phyloP scores from a whole-genome alignment of 1,140 invertebrate genomes.

The Zaprionus lachaisei region DNA sequence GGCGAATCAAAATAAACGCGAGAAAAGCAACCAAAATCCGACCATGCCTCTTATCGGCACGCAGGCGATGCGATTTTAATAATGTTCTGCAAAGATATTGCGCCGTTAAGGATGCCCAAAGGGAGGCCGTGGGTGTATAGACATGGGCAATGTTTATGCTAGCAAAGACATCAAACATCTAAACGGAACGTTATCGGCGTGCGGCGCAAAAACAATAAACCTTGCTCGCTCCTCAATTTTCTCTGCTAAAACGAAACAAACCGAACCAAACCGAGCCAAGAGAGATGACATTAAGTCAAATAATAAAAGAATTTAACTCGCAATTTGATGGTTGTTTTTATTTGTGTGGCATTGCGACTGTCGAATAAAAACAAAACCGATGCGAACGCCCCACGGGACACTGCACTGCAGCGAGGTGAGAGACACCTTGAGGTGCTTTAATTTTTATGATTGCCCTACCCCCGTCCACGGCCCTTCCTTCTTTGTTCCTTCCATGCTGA shows the following conservation, averaged over 20 bases:
- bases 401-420: slow-evolving; percentile 15
- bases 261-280: background rate
- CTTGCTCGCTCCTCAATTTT: slow-evolving; percentile 67
- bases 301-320: slow-evolving; percentile 83
- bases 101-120: slow-evolving; percentile 52
- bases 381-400: slow-evolving; percentile 19
- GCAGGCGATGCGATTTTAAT: slow-evolving; percentile 72
- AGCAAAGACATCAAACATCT: slow-evolving; percentile 67
- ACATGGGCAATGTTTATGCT: slow-evolving; percentile 62
- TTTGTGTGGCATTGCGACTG: slow-evolving; percentile 74
- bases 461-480: background rate
- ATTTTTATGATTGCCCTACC: slow-evolving; percentile 66
- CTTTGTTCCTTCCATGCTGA: background rate
- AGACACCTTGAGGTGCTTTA: slow-evolving; percentile 76
- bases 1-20: slow-evolving; percentile 67
- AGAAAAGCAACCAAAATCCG: slow-evolving; percentile 26
- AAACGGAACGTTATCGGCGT: slow-evolving; percentile 64
- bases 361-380: slow-evolving; percentile 74
- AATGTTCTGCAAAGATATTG: slow-evolving; percentile 72
- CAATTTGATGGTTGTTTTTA: slow-evolving; percentile 80
- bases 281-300: slow-evolving; percentile 66
- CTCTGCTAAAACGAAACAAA: slow-evolving; percentile 16
- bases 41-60: slow-evolving; percentile 47
- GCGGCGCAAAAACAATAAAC: slow-evolving; percentile 73
- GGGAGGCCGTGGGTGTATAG: background rate